phyloP scores from a whole-genome alignment of 2,888 invertebrate species.

The Epinotia nisella region DNA sequence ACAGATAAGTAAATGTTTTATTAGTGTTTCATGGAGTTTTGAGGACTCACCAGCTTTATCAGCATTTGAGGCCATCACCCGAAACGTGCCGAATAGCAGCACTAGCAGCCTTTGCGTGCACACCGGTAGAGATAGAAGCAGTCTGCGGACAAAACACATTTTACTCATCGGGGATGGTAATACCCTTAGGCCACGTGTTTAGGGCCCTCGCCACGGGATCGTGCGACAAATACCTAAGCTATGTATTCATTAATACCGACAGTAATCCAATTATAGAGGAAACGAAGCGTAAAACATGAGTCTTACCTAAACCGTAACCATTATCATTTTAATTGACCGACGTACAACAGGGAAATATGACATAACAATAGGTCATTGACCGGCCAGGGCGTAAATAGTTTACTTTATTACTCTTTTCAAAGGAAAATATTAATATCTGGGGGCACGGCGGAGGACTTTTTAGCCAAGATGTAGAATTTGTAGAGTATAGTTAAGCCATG shows the following conservation, averaged over 20 bases:
- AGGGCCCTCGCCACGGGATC: neutral
- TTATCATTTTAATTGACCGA: conserved; percentile 42
- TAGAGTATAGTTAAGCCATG: too few species aligned
- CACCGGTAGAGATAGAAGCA: conserved; percentile 93
- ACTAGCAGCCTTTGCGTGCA: conserved; percentile 97
- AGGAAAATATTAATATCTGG: conserved; percentile 53
- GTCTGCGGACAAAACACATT: conserved; percentile 83
- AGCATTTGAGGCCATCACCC: conserved; percentile 96
- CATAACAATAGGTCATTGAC: conserved; percentile 40
- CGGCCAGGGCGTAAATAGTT: conserved; percentile 15
- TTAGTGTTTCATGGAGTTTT: neutral
- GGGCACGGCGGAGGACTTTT: too few species aligned
- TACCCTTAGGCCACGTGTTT: neutral
- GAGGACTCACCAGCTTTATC: conserved; percentile 87
- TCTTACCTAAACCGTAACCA: conserved; percentile 40
- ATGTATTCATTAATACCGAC: neutral
- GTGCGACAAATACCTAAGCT: neutral
- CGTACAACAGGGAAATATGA: conserved; percentile 43
- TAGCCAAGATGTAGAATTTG: too few species aligned
- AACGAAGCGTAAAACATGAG: conserved; percentile 40
- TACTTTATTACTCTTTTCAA: conserved; percentile 46
- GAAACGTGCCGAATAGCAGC: conserved; percentile 98
- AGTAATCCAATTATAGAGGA: conserved; percentile 33
- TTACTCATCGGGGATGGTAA: neutral
- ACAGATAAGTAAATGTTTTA: neutral